Conservation (phyloP, 1,140 invertebrate species). For the Babylonia areolata region DNA sequence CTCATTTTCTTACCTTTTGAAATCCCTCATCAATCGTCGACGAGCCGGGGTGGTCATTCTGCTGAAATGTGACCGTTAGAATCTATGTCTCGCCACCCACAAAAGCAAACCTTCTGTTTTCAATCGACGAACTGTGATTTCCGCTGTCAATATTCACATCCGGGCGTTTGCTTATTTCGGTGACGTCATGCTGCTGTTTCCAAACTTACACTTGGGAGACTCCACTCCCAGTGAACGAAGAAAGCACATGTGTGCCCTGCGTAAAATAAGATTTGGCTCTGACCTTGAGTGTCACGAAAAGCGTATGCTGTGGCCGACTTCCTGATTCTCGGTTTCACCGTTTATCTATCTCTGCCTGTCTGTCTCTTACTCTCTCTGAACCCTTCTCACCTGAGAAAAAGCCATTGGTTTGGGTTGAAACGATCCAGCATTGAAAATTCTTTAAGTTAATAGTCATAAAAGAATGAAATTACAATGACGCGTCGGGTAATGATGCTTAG, state of each 20-base stretch:
- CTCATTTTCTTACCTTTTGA: slow-evolving; percentile 86
- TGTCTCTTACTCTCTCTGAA: too few species aligned
- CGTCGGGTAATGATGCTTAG: too few species aligned
- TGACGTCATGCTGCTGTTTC: background rate
- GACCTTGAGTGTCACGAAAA: too few species aligned
- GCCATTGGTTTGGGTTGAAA: too few species aligned
- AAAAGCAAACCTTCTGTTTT: background rate
- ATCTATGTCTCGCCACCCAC: background rate
- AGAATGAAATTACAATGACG: too few species aligned
- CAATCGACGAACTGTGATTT: slow-evolving; percentile 21
- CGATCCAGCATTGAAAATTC: too few species aligned
- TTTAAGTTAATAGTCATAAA: too few species aligned
- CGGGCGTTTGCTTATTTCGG: background rate
- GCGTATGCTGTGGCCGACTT: too few species aligned
- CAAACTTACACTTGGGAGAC: slow-evolving; percentile 4
- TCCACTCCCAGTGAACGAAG: background rate
- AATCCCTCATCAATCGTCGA: slow-evolving; percentile 98
- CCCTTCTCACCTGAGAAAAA: too few species aligned
- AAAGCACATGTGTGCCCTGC: background rate
- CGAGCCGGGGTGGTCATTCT: slow-evolving; percentile 96
- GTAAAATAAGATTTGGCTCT: background rate
- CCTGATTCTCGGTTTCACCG: too few species aligned
- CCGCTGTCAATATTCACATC: slow-evolving; percentile 6
- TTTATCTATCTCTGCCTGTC: too few species aligned
- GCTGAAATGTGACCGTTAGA: background rate